These are phyloP conservation scores for Callipepla californica DNA, from an alignment of 2,113 vertebrate genomes.

Conservation along the genomic window DNA sequence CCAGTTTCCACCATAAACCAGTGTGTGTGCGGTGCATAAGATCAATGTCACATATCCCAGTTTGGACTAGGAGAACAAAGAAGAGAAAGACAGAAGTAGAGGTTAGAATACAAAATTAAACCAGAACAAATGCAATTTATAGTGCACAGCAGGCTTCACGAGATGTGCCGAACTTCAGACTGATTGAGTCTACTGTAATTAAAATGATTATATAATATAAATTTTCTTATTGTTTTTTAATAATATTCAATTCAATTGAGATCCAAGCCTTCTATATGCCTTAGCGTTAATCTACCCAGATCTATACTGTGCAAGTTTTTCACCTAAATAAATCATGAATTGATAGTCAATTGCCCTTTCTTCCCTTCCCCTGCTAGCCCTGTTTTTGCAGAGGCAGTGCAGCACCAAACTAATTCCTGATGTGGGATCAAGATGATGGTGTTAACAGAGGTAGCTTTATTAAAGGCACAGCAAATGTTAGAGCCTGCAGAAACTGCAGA, in stretches of 20 bases:
- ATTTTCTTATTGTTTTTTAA: neutral
- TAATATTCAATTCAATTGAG: neutral
- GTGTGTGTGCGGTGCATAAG: conserved; percentile 86
- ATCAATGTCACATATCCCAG: conserved; percentile 88
- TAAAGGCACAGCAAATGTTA: neutral
- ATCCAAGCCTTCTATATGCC: neutral
- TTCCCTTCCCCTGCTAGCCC: neutral
- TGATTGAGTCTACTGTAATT: neutral
- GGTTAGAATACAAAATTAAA: neutral
- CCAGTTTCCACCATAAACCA: conserved; percentile 85
- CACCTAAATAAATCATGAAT: conserved; percentile 23
- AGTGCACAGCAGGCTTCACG: neutral
- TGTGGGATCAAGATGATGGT: neutral
- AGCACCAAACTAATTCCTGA: neutral
- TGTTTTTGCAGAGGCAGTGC: neutral
- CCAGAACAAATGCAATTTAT: neutral
- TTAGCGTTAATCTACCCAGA: neutral
- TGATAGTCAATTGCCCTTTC: neutral
- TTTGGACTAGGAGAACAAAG: conserved; percentile 83
- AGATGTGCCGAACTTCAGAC: neutral
- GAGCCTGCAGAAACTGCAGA: neutral
- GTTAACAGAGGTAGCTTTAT: neutral
- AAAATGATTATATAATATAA: neutral
- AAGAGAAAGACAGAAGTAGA: neutral
- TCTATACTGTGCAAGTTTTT: conserved; percentile 14